Base-by-base conservation (phyloP, 2,113 vertebrate species). In the Ptilorrhoa leucosticta region DNA sequence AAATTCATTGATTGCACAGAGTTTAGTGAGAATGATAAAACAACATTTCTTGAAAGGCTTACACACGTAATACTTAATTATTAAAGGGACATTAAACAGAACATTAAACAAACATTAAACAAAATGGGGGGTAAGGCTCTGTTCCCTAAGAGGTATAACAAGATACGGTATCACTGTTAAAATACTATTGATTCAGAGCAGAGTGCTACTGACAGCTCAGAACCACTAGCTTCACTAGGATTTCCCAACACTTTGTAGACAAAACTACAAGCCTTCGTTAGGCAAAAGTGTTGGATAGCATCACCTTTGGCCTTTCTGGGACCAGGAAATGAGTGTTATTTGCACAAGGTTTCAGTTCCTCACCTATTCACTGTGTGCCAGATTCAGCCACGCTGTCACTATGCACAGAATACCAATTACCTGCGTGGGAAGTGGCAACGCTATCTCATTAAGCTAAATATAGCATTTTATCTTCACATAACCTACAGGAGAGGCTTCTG, bases 361-460 rank as follows among this genome's bases (percentile, higher is more conserved):
- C 79, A 61, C 44, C 44, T 76, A 64, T 35, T 77, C 37, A 68
- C 35, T 15, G 44, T 26, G 45, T 51, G 78, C 71, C 40, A 69
- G 47, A 63, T 65, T 89, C 91, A 89, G 94, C 83, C 15, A 11
- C 0, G 8, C 88, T 91, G 73, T 79, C 81, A 54, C 78, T 50
- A 20, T 9, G 44, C 53, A 48, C 31, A 86, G 94, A 85, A 96
- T 77, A 90, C 54, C 89, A 93, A 95, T 94, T 97, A 96, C 73
- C 76, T 84, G 90, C 0, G 94, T 95, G 92, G 97, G 97, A 94
- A 79, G 96, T 17, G 45, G 84, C 79, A 95, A 42, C 0, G n/a
- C 83, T 88, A 72, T 15, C 86, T 94, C 50, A 66, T 90, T 87
- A 92, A 61, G 75, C 72, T 97, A 97, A 96, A 89, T 93, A 96